Evolutionary conservation across 1,140 invertebrate species (phyloP), one percentile per base, ranked within the genome.

Genomic region (Daktulosphaira vitifoliae): DNA sequence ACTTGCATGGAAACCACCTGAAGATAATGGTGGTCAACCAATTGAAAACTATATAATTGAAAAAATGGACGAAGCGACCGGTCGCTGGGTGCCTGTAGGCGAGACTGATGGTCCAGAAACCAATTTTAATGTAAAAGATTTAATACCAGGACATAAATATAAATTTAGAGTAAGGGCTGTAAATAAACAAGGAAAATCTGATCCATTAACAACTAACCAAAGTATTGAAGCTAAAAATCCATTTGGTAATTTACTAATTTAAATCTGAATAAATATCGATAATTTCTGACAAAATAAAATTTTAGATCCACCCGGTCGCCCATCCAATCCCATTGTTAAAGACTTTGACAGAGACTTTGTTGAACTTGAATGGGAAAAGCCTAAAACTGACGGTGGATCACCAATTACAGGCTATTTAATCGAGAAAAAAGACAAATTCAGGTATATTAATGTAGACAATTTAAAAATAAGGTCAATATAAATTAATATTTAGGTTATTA

Each of bases 181-280:
- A 37, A 99, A 99, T 72, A 88, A 89, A 67, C 90, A 97, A 80
- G 96, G 96, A 51, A 89, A 88, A 76, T 96, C 94, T 22, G 93
- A 98, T 71, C 94, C 95, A 18, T 78, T 99, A 2, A 87, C 88
- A 1, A 86, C 92, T 16, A 79, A 82, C n/a, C 85, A 90, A 71
- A 81, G 88, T n/a, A 92, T 90, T 68, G 86, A 96, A 76, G 96
- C 96, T 46, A 98, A 98, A 75, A 97, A 99, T 89, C 96, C 96
- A 49, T 99, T 90, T 77, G 92, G 90, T 83, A 78, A 82, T 5
- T 13, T 23, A 51, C n/a, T 51, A 20, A 6, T 51, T 51, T 23
- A 13, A 23, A 3, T 8, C 22, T 16, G 11, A 51, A 8, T 8
- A 8, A 16, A 6, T 8, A 16, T 7, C 7, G 6, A 8, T 16